Conservation (phyloP, 2,888 invertebrate genomes). For the Celastrina argiolus region DNA sequence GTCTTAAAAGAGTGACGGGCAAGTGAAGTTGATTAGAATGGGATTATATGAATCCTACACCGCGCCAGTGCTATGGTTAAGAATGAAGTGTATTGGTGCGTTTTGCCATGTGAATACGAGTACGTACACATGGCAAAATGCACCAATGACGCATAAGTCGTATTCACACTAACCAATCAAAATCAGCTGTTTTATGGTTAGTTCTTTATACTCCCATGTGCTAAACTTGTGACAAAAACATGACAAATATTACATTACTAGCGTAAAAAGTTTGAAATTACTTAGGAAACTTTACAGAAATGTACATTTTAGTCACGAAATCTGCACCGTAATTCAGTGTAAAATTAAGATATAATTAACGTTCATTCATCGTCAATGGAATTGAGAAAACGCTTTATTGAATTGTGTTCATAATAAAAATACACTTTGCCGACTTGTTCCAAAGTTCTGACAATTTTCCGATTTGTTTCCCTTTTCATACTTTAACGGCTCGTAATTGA, state of each 20-base stretch:
- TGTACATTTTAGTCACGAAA: background rate
- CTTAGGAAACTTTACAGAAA: background rate
- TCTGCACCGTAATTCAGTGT: background rate
- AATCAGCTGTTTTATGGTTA: too few relatives aligned
- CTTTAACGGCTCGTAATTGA: slow-evolving; percentile 29
- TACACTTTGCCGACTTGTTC: slow-evolving; percentile 20
- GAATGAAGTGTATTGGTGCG: too few relatives aligned
- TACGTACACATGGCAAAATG: too few relatives aligned
- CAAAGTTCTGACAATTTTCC: slow-evolving; percentile 26
- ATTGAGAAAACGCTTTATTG: background rate
- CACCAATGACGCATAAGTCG: too few relatives aligned
- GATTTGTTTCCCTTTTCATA: slow-evolving; percentile 28
- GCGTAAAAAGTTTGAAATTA: background rate
- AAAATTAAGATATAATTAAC: background rate
- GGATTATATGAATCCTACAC: too few relatives aligned
- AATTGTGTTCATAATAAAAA: slow-evolving; percentile 21
- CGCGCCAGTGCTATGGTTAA: too few relatives aligned
- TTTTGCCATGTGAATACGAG: too few relatives aligned
- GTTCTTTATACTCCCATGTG: background rate
- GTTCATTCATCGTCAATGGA: background rate
- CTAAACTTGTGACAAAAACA: background rate
- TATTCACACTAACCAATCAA: too few relatives aligned
- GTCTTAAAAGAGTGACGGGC: too few relatives aligned
- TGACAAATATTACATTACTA: background rate
- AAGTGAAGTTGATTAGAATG: too few relatives aligned